Evolutionary conservation across 2,113 vertebrate species (phyloP), one percentile per base, ranked within the genome.

Genomic region (Rhinopithecus roxellana): DNA sequence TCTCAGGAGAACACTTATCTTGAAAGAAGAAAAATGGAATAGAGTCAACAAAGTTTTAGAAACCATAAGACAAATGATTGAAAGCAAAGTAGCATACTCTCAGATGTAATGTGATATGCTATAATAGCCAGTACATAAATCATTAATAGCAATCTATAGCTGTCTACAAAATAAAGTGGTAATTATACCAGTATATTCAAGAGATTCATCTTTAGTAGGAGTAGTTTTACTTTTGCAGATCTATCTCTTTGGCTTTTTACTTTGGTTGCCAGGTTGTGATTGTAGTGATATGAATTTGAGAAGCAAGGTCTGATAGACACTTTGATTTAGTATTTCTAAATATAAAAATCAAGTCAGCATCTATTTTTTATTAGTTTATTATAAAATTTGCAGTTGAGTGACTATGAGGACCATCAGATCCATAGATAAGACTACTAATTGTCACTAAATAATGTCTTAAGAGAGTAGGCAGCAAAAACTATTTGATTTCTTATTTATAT

Each of bases 321-420:
- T 82, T 96, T 95, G 52, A 25, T 70, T 90, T 78, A 78, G 59
- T 57, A 82, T 94, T 94, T 92, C 5, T 78, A 91, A 89, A 88
- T 59, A 77, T 72, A 96, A 95, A 95, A 38, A 40, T 80, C 80
- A 79, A 55, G 3, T 89, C 74, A 6, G 10, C 8, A 61, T 43
- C 38, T 17, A 69, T 8, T 75, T 93, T 57, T 18, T 72, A 57
- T 72, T 30, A 89, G 20, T 67, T 92, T 95, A 35, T 77, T 85
- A 72, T 30, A 88, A 78, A 30, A 55, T 84, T 92, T 87, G 1
- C 27, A 87, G 11, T 1, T 87, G 35, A 77, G 6, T 75, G 35
- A 43, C 22, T 78, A 40, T 64, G 6, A 14, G 23, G 35, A 25
- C 32, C 32, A 72, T 13, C 8, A 89, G 64, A 85, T 92, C 17